phyloP scores from a whole-genome alignment of 2,888 invertebrate species.

The Hemaris fuciformis region DNA sequence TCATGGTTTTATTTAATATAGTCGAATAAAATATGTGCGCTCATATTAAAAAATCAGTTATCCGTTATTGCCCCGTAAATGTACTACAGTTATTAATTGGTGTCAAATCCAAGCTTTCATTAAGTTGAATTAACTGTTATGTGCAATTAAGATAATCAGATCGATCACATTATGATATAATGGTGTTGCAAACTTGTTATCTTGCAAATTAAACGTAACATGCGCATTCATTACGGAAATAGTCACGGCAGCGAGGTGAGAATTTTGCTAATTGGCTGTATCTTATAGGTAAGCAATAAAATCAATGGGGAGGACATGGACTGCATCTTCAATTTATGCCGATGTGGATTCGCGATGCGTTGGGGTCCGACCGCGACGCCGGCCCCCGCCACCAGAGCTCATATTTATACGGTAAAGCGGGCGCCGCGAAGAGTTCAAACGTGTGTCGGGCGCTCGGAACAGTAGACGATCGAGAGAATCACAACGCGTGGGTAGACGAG shows the following conservation, averaged over 20 bases:
- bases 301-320: slow-evolving; percentile 76
- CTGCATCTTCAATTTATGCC: slow-evolving; percentile 78
- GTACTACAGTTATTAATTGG: neutral
- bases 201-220: slow-evolving; percentile 50
- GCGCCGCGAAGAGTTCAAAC: slow-evolving; percentile 79
- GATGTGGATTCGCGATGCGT: slow-evolving; percentile 77
- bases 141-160: slow-evolving; percentile 17
- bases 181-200: slow-evolving; percentile 36
- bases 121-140: neutral
- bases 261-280: slow-evolving; percentile 75
- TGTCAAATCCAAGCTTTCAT: neutral
- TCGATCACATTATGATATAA: slow-evolving; percentile 33
- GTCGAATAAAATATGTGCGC: no score
- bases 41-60: no score
- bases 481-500: slow-evolving; percentile 75
- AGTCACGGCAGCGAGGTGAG: slow-evolving; percentile 64
- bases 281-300: slow-evolving; percentile 75
- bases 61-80: neutral
- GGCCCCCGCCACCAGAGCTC: slow-evolving; percentile 78
- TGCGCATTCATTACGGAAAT: slow-evolving; percentile 58
- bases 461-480: slow-evolving; percentile 78
- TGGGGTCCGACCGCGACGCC: slow-evolving; percentile 68
- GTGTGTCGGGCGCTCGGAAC: slow-evolving; percentile 77
- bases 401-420: slow-evolving; percentile 80
- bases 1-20: no score